Evolutionary conservation across 2,888 invertebrate species (phyloP), one percentile per base, ranked within the genome.

Genomic region (Lasioglossum oenotherae): DNA sequence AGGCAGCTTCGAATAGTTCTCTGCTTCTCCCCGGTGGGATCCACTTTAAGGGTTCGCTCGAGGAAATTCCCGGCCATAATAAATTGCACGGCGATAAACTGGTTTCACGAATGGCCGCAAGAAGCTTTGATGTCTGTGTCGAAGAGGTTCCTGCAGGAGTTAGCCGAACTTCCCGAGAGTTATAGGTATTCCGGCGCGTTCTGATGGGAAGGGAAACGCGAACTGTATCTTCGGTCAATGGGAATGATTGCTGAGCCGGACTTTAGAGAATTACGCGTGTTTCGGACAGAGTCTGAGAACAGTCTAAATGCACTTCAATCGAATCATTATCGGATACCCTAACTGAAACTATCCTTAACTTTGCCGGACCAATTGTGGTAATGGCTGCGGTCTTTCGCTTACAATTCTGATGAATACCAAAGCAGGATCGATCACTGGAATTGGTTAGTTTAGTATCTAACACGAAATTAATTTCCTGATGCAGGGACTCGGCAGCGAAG

Each of bases 51-150:
- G 92, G 98, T 99, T 49, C 96, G 99, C 88, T 98, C 99, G 41
- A 96, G 99, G 91, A 99, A 99, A 96, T 99, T 99, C 95, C 99
- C 99, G 0, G 99, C 99, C 14, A 97, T 99, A 87, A 98, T 98
- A 89, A 99, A 99, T 95, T 98, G 98, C 92, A 99, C 99, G 10
- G 98, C 98, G 78, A 99, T 99, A 88, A 99, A 99, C 95, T 99
- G 99, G 99, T 99, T 99, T 95, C 99, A 99, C 94, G 99, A 99
- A 95, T 99, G 99, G 99, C 99, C 99, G 4, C 98, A 99, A 95
- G 99, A 99, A 95, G 99, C 99, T 80, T 96, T 99, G 82, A 97
- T 99, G 85, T 99, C 99, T 12, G 99, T 99, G 16, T 98, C 99
- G 35, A 97, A 98, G 95, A 97, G 98, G 91, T 99, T 99, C 95